Evolutionary conservation across 2,888 invertebrate genomes (phyloP), one percentile per base, ranked within the genome.

Genomic region (Rhogogaster chlorosoma): DNA sequence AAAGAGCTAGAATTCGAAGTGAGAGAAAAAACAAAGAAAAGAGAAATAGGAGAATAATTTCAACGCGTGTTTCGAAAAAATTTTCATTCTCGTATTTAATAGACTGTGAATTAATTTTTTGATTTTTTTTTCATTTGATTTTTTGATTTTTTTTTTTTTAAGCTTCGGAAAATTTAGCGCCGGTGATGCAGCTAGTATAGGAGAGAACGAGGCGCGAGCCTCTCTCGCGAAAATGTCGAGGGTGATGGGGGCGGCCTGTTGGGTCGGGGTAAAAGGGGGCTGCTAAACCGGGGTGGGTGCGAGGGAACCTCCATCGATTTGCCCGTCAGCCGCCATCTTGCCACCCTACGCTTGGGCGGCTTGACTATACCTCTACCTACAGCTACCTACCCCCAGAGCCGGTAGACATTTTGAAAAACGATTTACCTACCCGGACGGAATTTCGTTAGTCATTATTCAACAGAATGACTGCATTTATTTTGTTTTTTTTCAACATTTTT

Each of bases 271-370:
- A 77, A 86, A 84, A 86, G 86, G 86, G 87, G 87, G 85, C 87
- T 85, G 88, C 87, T 87, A 87, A 87, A 89, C 87, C 89, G 88
- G 89, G 88, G 89, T 88, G 93, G 92, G 92, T 91, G 92, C 92
- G 92, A 93, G 93, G 93, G 93, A 93, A 93, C 93, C 93, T 93
- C 93, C 93, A 93, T 93, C 93, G 93, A 93, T 93, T 93, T 93
- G 91, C 93, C 92, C 91, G 92, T 90, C 90, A 89, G 93, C 92
- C 93, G 93, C 93, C 93, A 93, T 93, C 93, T 93, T 93, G 93
- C 93, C 91, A 93, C 92, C 93, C 93, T 93, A 91, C 91, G 91
- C 91, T 91, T 91, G 36, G 45, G 22, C 89, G 89, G 92, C 92
- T 92, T 92, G 91, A 92, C 92, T 93, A 93, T 53, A 53, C 53